Percentiles rank a stretch among this genome's conserved stretches.
Evolutionary conservation across 2,113 vertebrate genomes (phyloP).

Genomic region (Seriola rivoliana): DNA sequence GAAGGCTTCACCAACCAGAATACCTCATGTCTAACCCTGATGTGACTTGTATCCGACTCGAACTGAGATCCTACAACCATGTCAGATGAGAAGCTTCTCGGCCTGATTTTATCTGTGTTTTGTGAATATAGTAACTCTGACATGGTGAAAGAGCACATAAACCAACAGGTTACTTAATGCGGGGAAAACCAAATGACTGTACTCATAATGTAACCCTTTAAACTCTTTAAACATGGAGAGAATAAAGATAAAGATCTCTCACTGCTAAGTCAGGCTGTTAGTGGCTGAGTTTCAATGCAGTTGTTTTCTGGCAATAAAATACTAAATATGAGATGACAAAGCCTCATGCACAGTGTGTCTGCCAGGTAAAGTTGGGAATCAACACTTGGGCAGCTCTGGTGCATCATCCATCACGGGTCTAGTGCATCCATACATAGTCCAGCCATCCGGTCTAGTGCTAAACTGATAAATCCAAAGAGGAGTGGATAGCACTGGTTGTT

Average conservation of each 20-base stretch:
- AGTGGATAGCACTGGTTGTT: background rate
- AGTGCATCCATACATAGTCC: background rate
- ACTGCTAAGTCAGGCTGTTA: background rate
- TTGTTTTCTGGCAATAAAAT: slow-evolving; percentile 18
- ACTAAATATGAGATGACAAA: background rate
- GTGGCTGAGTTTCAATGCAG: background rate
- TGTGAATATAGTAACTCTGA: too few species aligned
- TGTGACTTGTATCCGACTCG: slow-evolving; percentile 7
- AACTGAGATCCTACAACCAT: background rate
- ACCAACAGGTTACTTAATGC: background rate
- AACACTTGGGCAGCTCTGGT: background rate
- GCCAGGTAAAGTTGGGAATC: background rate
- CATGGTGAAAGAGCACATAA: background rate
- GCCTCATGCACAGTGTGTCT: background rate
- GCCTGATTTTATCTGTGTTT: background rate
- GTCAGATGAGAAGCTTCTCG: background rate
- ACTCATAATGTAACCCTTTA: slow-evolving; percentile 13
- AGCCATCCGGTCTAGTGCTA: background rate
- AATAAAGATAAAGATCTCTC: background rate
- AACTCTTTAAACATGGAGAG: slow-evolving; percentile 14
- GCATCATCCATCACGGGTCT: background rate
- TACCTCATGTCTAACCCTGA: background rate
- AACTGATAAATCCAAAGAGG: background rate
- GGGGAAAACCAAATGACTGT: slow-evolving; percentile 5
- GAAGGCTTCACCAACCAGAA: slow-evolving; percentile 1